Evolutionary conservation across 92 coral and sea anemone genomes (phyloP).

Genomic region (Virgularia gustaviana): DNA sequence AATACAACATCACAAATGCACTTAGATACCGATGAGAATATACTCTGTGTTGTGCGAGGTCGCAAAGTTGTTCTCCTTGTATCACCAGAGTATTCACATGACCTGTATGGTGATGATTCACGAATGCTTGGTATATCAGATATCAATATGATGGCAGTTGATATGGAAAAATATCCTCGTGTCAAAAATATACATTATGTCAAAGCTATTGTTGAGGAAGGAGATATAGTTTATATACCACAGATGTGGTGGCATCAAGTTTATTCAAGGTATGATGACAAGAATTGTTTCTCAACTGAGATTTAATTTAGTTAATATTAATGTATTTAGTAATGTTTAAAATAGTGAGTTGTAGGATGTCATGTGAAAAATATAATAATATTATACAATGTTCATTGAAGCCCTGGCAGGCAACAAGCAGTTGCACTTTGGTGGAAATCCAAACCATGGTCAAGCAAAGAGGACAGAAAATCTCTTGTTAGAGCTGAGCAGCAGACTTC

Average conservation of each 20-base stretch:
- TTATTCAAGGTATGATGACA: constrained; percentile 63
- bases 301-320: neutral
- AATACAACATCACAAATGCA: constrained; percentile 86
- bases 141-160: constrained; percentile 81
- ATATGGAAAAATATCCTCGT: constrained; percentile 75
- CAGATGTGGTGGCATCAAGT: constrained; percentile 99
- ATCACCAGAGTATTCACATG: constrained; percentile 77
- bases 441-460: constrained; percentile 70
- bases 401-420: constrained; percentile 86
- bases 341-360: neutral
- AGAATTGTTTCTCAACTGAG: neutral
- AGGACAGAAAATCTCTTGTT: constrained; percentile 63
- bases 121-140: constrained; percentile 75
- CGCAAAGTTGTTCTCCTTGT: constrained; percentile 77
- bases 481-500: neutral
- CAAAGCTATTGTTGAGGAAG: constrained; percentile 76
- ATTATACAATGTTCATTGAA: neutral
- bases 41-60: constrained; percentile 81
- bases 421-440: constrained; percentile 99
- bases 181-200: constrained; percentile 78
- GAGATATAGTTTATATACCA: constrained; percentile 87
- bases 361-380: neutral
- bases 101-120: constrained; percentile 71
- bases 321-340: neutral
- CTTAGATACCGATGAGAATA: constrained; percentile 89